Evolutionary conservation across 2,888 invertebrate species (phyloP).

Genomic region (Chrysotoxum bicinctum): DNA sequence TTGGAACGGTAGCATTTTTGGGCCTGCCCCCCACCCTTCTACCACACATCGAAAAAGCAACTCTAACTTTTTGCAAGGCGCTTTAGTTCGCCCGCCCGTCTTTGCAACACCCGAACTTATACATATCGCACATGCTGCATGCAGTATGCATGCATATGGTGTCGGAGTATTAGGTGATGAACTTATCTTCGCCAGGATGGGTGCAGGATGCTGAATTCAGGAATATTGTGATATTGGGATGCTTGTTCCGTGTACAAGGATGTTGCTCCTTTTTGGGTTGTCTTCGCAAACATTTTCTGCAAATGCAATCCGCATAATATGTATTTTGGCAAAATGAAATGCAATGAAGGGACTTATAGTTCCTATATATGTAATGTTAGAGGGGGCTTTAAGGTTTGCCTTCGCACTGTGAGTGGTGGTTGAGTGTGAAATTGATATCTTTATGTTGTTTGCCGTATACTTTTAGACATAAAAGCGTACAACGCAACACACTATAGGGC

Average conservation of each 20-base stretch:
- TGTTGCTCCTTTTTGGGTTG: conserved; percentile 50
- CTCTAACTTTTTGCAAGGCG: conserved; percentile 25
- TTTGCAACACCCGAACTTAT: not conserved
- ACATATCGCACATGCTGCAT: conserved; percentile 1
- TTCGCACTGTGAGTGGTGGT: not conserved
- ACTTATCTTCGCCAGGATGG: conserved; percentile 60
- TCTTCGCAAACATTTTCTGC: conserved; percentile 55
- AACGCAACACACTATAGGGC: not conserved
- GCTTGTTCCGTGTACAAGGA: conserved; percentile 7
- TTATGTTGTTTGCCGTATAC: conserved; percentile 9
- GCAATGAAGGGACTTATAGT: conserved; percentile 24
- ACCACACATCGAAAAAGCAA: conserved; percentile 28
- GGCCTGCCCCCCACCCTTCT: conserved; percentile 17
- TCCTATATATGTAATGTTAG: not conserved
- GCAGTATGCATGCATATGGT: conserved; percentile 48
- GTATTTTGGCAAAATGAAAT: conserved; percentile 37
- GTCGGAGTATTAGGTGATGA: conserved; percentile 62
- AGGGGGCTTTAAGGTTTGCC: too few species aligned
- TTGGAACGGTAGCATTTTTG: conserved; percentile 54
- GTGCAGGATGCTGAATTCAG: conserved; percentile 30
- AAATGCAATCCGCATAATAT: conserved; percentile 53
- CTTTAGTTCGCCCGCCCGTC: not conserved
- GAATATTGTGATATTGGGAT: conserved; percentile 18
- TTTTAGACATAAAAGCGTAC: not conserved
- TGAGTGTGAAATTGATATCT: conserved; percentile 47